Conservation (phyloP, 2,888 invertebrate genomes). For the Troides aeacus region DNA sequence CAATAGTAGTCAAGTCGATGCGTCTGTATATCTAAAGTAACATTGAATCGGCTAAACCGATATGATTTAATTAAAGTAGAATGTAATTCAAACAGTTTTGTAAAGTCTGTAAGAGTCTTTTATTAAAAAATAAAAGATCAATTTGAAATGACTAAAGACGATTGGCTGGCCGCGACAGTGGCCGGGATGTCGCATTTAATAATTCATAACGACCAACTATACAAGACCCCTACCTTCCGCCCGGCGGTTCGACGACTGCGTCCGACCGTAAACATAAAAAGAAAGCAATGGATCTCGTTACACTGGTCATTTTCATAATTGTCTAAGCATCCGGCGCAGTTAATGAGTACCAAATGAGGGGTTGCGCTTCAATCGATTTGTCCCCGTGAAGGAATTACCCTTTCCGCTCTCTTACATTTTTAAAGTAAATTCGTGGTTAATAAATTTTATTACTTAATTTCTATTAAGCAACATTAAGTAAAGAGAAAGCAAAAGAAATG, state of each 20-base stretch:
- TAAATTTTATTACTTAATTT: constrained; percentile 2
- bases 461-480: too few relatives aligned
- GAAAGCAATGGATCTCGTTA: constrained; percentile 53
- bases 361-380: constrained; percentile 73
- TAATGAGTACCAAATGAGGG: constrained; percentile 78
- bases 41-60: too few relatives aligned
- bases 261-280: constrained; percentile 39
- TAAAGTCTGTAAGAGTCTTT: constrained; percentile 8
- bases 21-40: too few relatives aligned
- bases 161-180: constrained; percentile 25
- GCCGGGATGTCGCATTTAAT: constrained; percentile 55
- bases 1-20: too few relatives aligned
- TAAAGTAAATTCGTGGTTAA: constrained; percentile 12
- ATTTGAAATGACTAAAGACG: constrained; percentile 19
- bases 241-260: neutral
- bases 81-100: neutral
- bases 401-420: constrained; percentile 58
- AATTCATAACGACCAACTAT: constrained; percentile 34
- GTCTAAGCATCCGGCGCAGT: constrained; percentile 64
- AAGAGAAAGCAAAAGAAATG: too few relatives aligned
- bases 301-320: constrained; percentile 68
- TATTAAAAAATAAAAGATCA: constrained; percentile 23
- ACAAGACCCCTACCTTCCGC: constrained; percentile 18
- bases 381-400: constrained; percentile 69
- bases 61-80: neutral